phyloP scores from a whole-genome alignment of 2,888 invertebrate genomes.

The Shargacucullia verbasci region DNA sequence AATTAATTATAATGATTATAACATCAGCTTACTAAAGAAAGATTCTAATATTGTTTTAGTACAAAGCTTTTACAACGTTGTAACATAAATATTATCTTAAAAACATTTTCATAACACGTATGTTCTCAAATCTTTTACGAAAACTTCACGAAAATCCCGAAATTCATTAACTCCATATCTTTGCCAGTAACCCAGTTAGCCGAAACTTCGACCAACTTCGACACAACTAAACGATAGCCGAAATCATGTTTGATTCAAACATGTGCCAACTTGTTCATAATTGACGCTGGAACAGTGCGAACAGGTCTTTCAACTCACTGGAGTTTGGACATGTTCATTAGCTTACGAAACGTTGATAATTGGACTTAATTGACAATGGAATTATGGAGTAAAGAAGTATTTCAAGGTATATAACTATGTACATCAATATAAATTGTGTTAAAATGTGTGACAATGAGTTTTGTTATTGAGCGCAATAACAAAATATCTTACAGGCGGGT shows the following conservation, averaged over 20 bases:
- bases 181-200: slow-evolving; percentile 34
- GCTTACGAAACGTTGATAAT: slow-evolving; percentile 27
- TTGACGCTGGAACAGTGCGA: slow-evolving; percentile 42
- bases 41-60: too few relatives aligned
- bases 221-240: slow-evolving; percentile 43
- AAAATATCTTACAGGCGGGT: too few relatives aligned
- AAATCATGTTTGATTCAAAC: slow-evolving; percentile 52
- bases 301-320: slow-evolving; percentile 39
- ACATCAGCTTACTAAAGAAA: too few relatives aligned
- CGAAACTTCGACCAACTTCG: slow-evolving; percentile 37
- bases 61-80: too few relatives aligned
- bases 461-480: too few relatives aligned
- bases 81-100: too few relatives aligned
- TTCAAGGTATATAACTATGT: background rate
- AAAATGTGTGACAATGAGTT: too few relatives aligned
- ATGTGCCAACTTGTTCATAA: slow-evolving; percentile 49
- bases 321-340: slow-evolving; percentile 51
- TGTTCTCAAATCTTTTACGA: background rate
- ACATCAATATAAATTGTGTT: too few relatives aligned
- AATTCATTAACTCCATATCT: slow-evolving; percentile 29
- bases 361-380: slow-evolving; percentile 40
- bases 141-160: slow-evolving; percentile 4
- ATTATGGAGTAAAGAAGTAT: slow-evolving; percentile 6
- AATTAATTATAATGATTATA: too few relatives aligned
- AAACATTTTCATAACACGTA: background rate